A percentile compares a stretch with the other conserved stretches of the same genome.
These are phyloP conservation scores for Lasiommata megera DNA, from an alignment of 2,888 invertebrate species.

Conservation along the genomic window DNA sequence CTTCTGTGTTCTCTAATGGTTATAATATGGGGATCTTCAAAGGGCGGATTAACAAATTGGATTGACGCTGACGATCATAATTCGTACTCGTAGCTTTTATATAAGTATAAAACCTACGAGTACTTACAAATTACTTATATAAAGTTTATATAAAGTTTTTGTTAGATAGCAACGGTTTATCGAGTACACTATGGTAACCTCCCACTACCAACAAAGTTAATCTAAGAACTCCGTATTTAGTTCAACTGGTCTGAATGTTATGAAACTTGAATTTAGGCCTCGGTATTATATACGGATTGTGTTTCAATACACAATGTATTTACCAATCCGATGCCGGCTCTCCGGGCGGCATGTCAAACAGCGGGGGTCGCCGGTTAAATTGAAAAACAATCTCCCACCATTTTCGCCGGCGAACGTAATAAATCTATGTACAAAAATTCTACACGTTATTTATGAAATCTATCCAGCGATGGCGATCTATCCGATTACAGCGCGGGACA, in stretches of 20 bases:
- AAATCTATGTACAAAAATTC: constrained; percentile 82
- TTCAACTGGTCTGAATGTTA: background rate
- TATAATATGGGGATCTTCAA: too few species aligned
- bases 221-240: background rate
- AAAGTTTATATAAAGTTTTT: too few species aligned
- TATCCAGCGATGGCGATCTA: constrained; percentile 65
- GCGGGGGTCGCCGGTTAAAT: constrained; percentile 77
- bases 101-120: too few species aligned
- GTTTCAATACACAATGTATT: constrained; percentile 36
- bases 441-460: constrained; percentile 80
- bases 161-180: too few species aligned
- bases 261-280: constrained; percentile 16
- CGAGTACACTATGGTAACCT: too few species aligned
- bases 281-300: constrained; percentile 19
- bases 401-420: constrained; percentile 80
- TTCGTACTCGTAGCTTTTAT: too few species aligned
- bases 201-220: too few species aligned
- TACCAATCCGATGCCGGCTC: constrained; percentile 48
- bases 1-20: too few species aligned
- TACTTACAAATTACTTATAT: too few species aligned
- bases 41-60: too few species aligned
- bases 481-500: constrained; percentile 53
- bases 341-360: constrained; percentile 73
- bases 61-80: too few species aligned
- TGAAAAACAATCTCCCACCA: constrained; percentile 82